Conservation (phyloP, 2,113 vertebrate genomes). For the Saimiri boliviensis region DNA sequence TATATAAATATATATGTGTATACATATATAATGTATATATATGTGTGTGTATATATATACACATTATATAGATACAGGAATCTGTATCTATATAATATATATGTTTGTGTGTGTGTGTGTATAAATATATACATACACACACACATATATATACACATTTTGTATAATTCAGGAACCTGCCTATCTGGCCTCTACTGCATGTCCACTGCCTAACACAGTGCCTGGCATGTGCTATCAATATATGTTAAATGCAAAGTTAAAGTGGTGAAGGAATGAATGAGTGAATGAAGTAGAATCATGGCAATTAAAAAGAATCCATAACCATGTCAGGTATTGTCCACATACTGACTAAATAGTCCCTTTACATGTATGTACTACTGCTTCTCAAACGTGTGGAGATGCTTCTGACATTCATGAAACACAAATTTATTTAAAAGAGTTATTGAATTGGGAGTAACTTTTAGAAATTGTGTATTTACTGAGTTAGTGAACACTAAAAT, state of each 20-base stretch:
- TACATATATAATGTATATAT: no score
- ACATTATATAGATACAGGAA: no score
- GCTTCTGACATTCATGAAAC: not conserved
- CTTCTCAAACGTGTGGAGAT: not conserved
- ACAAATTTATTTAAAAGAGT: not conserved
- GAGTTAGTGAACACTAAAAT: not conserved
- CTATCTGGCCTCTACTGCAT: not conserved
- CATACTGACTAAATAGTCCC: not conserved
- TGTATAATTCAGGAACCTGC: not conserved
- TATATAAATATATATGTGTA: no score
- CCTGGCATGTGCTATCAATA: not conserved
- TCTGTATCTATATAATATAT: no score
- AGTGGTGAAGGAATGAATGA: not conserved
- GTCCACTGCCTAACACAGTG: not conserved
- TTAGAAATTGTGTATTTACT: slow-evolving; percentile 28
- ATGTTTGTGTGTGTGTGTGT: no score
- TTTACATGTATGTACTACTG: not conserved
- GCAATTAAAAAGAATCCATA: not conserved
- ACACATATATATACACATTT: no score
- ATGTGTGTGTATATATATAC: no score
- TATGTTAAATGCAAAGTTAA: not conserved
- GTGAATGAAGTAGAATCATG: not conserved
- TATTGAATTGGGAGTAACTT: not conserved
- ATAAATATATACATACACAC: no score
- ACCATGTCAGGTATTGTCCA: not conserved